phyloP scores from a whole-genome alignment of 2,113 vertebrate genomes.

The Sturnus vulgaris region DNA sequence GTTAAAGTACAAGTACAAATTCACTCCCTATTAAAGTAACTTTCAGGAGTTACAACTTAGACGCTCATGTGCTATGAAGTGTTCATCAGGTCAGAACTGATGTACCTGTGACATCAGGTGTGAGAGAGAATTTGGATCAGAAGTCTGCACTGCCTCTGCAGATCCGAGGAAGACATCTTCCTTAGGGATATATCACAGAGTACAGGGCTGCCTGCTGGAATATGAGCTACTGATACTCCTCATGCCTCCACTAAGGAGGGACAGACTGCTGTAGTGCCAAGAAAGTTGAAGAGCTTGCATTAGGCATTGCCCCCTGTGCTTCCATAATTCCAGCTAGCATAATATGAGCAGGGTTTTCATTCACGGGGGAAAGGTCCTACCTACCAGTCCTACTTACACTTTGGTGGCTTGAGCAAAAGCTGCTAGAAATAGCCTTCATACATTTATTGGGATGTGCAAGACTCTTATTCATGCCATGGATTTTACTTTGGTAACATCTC shows the following conservation, averaged over 20 bases:
- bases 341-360: not conserved
- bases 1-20: not conserved
- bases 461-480: fast-evolving
- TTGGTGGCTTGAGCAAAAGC: not conserved
- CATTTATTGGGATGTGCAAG: not conserved
- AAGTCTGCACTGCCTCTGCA: not conserved
- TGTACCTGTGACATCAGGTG: too few species aligned
- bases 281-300: not conserved
- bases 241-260: not conserved
- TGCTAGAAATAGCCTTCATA: not conserved
- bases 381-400: not conserved
- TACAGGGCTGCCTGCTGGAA: not conserved
- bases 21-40: not conserved
- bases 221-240: not conserved
- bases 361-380: not conserved
- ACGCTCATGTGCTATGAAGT: not conserved
- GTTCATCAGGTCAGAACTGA: not conserved
- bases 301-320: not conserved
- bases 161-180: not conserved
- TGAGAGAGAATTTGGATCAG: fast-evolving
- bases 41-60: not conserved
- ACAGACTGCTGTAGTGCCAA: not conserved
- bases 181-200: not conserved
- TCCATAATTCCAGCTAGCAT: not conserved
- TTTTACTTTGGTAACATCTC: not conserved